These are phyloP conservation scores for Pocillopora meandrina DNA, from an alignment of 92 coral and sea anemone genomes.

Conservation along the genomic window DNA sequence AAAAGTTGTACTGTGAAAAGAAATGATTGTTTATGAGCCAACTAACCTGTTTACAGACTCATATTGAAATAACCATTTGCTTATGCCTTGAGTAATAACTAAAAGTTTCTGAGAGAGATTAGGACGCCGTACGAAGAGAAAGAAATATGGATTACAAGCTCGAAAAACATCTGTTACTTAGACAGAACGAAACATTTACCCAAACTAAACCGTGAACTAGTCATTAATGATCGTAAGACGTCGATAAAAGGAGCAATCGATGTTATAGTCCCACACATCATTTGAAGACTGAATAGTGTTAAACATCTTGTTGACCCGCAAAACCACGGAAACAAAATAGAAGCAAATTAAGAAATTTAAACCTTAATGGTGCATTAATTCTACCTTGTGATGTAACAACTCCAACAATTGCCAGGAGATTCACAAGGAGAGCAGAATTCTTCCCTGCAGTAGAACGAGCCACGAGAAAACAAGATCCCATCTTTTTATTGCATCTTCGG, in stretches of 20 bases:
- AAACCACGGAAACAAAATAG: not conserved
- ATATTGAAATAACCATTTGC: not conserved
- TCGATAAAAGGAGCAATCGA: not conserved
- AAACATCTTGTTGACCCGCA: not conserved
- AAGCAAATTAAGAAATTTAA: conserved; percentile 1
- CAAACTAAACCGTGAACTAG: not conserved
- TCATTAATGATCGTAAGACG: not conserved
- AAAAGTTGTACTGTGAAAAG: not conserved
- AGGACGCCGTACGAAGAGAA: not conserved
- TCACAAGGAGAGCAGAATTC: not conserved
- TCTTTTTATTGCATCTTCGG: not conserved
- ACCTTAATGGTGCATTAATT: not conserved
- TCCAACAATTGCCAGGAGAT: conserved; percentile 9
- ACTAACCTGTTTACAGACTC: not conserved
- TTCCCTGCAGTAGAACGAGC: not conserved
- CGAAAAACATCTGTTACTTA: not conserved
- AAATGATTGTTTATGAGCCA: not conserved
- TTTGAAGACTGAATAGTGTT: not conserved
- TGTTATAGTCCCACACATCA: not conserved
- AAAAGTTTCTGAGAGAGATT: not conserved
- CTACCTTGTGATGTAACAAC: conserved; percentile 30
- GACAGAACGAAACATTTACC: conserved; percentile 4
- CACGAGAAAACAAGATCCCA: not conserved
- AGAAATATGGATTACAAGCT: not conserved
- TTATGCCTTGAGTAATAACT: not conserved